Evolutionary conservation across 1,140 invertebrate species (phyloP), one percentile per base, ranked within the genome.

Genomic region (Cydia fagiglandana): DNA sequence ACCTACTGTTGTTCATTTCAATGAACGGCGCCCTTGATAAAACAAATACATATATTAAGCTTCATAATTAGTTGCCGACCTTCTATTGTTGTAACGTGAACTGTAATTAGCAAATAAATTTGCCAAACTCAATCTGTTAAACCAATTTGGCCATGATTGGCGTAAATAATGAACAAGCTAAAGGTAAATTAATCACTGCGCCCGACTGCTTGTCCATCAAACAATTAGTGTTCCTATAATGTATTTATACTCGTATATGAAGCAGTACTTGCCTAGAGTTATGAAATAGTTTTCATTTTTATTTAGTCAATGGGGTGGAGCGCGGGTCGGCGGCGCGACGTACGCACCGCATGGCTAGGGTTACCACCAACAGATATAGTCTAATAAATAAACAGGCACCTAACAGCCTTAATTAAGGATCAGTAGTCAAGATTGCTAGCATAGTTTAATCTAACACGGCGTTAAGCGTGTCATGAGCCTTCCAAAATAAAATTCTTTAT

Each of bases 291-390:
- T 45, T 45, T 45, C 38, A 41, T 5, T 10, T 45, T 2, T 45
- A 45, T 45, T 12, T 45, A 45, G 28, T 15, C 30, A 38, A 7
- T 30, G 28, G n/a, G 30, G 13, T 38, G 24, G 77, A 61, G 64
- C 34, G 45, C 12, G 76, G 75, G 75, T 73, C 79, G 79, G 80
- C 79, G 79, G 81, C 83, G 81, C 83, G 86, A 79, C 81, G 81
- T 79, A 80, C 78, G 84, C 79, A 78, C 68, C 76, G 75, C 73
- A 78, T 79, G 76, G 81, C 81, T 70, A 41, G 66, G 66, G 66
- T 70, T 70, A 20, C 66, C 66, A 41, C 34, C 66, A 70, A 7
- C n/a, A n/a, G 30, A 20, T 45, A 38, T 70, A 70, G 64, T 38
- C 24, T 66, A 66, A 66, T 66, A 66, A 30, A n/a, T 30, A 66